These are phyloP conservation scores for Colletes collaris DNA, from an alignment of 2,888 invertebrate genomes.

Conservation along the genomic window DNA sequence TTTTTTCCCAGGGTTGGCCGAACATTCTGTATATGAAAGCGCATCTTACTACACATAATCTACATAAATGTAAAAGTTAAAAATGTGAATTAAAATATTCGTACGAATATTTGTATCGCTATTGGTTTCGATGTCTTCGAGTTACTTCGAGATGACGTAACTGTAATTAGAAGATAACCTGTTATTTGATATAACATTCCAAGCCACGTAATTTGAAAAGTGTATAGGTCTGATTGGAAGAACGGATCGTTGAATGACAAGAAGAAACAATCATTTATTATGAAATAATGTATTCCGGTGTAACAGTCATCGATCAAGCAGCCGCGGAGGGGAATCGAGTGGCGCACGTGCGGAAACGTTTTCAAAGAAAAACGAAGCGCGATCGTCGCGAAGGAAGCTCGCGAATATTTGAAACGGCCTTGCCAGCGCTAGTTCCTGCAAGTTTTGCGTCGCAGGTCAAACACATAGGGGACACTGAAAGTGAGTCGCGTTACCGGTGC, in stretches of 20 bases:
- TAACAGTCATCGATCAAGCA: not conserved
- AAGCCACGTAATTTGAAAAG: too few species aligned
- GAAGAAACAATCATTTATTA: not conserved
- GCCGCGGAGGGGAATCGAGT: not conserved
- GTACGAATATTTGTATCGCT: too few species aligned
- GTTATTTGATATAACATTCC: too few species aligned
- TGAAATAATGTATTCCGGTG: not conserved
- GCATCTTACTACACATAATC: too few species aligned
- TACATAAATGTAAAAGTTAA: too few species aligned
- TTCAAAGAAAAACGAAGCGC: conserved; percentile 31
- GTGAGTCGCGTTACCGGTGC: conserved; percentile 60
- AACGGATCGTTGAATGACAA: not conserved
- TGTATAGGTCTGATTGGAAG: too few species aligned
- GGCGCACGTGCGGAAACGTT: not conserved
- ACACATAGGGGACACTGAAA: conserved; percentile 55
- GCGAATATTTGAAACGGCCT: conserved; percentile 56
- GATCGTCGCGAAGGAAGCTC: conserved; percentile 37
- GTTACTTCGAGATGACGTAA: too few species aligned
- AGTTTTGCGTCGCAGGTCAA: conserved; percentile 69
- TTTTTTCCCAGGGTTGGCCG: too few species aligned
- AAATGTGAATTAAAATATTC: too few species aligned
- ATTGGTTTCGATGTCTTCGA: too few species aligned
- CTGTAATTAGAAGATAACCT: too few species aligned
- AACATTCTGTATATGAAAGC: too few species aligned
- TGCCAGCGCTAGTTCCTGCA: conserved; percentile 40